phyloP scores from a whole-genome alignment of 2,888 invertebrate species.

The Euclidia mi region DNA sequence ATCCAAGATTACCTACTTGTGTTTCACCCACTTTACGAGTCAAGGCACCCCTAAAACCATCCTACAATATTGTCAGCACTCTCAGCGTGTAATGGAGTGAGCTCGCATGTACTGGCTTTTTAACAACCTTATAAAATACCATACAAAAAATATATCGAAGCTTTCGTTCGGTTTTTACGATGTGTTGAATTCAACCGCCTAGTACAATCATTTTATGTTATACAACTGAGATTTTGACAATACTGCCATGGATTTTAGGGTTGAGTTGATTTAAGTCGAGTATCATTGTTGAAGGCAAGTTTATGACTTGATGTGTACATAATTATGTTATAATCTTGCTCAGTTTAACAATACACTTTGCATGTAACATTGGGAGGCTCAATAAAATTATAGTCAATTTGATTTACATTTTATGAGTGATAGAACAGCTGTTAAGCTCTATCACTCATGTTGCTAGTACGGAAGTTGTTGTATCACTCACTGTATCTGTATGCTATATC shows the following conservation, averaged over 20 bases:
- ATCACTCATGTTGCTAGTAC: too few species aligned
- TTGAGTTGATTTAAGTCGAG: not conserved
- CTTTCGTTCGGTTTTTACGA: slow-evolving; percentile 30
- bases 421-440: too few species aligned
- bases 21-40: not conserved
- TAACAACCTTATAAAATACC: slow-evolving; percentile 45
- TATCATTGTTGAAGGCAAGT: not conserved
- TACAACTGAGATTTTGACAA: not conserved
- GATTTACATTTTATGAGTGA: too few species aligned
- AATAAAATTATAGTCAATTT: too few species aligned
- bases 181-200: slow-evolving; percentile 6
- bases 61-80: slow-evolving; percentile 19
- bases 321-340: too few species aligned
- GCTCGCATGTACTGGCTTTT: slow-evolving; percentile 29
- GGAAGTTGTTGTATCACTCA: too few species aligned
- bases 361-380: too few species aligned
- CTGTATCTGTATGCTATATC: too few species aligned
- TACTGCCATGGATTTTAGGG: too few species aligned
- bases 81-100: slow-evolving; percentile 18
- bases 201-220: not conserved
- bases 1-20: slow-evolving; percentile 8
- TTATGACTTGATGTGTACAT: too few species aligned
- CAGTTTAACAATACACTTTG: too few species aligned
- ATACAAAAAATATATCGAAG: slow-evolving; percentile 36
- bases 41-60: slow-evolving; percentile 2